Conservation (phyloP, 2,888 invertebrate genomes). For the Cancer borealis region DNA sequence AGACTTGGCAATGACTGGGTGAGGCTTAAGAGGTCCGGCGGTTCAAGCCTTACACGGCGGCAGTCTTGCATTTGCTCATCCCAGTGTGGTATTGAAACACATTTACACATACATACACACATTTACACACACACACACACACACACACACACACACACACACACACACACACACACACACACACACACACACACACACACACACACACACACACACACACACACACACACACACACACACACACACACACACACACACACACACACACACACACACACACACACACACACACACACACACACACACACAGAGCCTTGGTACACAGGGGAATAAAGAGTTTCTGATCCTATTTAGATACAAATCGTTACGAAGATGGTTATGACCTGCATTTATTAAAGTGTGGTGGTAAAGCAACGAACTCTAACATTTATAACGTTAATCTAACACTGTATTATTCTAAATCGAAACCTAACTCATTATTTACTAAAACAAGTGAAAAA, state of each 20-base stretch:
- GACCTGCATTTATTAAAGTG: too few species aligned
- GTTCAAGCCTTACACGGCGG: background rate
- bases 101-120: constrained; percentile 49
- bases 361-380: too few species aligned
- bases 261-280: background rate
- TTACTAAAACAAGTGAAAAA: background rate
- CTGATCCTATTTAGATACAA: too few species aligned
- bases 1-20: background rate
- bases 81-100: background rate
- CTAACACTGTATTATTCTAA: too few species aligned
- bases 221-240: constrained; percentile 53
- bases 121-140: constrained; percentile 34
- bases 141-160: constrained; percentile 21
- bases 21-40: background rate
- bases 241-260: constrained; percentile 47
- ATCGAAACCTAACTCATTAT: background rate
- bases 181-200: constrained; percentile 30
- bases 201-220: constrained; percentile 8
- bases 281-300: too few species aligned
- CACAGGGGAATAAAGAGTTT: too few species aligned
- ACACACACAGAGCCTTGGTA: too few species aligned
- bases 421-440: background rate
- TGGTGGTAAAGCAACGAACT: background rate
- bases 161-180: constrained; percentile 36
- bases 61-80: background rate